Base-by-base conservation (phyloP, 1,140 invertebrate genomes). In the Neelides sp. region DNA sequence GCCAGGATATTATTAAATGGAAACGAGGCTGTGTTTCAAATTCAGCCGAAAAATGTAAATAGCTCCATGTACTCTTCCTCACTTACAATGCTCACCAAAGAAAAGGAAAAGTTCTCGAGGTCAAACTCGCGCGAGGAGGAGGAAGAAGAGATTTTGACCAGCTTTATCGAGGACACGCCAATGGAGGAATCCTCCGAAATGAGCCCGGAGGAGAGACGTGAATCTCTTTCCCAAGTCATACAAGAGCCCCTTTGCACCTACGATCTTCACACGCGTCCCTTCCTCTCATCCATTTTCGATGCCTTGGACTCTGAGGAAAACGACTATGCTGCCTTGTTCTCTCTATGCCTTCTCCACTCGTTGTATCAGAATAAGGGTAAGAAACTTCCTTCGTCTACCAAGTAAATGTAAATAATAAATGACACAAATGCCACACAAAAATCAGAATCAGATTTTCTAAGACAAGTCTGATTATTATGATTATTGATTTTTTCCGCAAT, bases 281-380 rank as follows among this genome's bases (percentile, higher is more conserved):
- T 95, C 69, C 69, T 96, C 35, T 84, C 92, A 66, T 84, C 86
- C 1, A 79, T 95, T 48, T 72, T 92, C 42, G 82, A 83, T 58
- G 81, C 86, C 1, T 57, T 78, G 28, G 77, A 87, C 63, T 89
- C 88, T 65, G 74, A 69, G 4, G 87, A 93, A 64, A 95, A 95
- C 69, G 94, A 98, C 72, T 96, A 97, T 68, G 76, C 86, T 28
- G 80, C 91, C 0, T 70, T 98, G 40, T 92, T 97, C 71, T 80
- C 84, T 1, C 70, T 98, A 7, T 91, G 91, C 67, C 73, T 98
- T 39, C 75, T 98, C 1, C 94, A 94, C 69, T 88, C 91, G 15
- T 78, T 98, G 64, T 83, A 83, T 46, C 83, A 90, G 66, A 98
- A 98, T 73, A 75, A 81, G 79, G 92, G 93, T 92, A 69, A 68